Conservation (phyloP, 2,888 invertebrate species). For the Dolichopus griseipennis region DNA sequence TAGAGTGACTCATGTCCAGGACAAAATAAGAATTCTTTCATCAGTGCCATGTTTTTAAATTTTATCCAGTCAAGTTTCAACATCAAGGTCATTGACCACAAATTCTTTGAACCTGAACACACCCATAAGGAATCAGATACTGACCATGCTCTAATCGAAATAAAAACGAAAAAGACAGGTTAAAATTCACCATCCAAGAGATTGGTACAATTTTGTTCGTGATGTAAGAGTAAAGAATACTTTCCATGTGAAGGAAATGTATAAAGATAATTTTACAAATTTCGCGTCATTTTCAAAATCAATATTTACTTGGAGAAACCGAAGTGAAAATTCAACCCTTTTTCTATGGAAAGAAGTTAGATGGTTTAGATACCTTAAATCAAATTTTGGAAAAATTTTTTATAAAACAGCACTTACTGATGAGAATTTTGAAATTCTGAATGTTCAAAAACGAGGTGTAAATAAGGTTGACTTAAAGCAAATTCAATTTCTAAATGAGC, state of each 20-base stretch:
- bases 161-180: conserved; percentile 19
- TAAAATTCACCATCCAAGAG: conserved; percentile 21
- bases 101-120: conserved; percentile 21
- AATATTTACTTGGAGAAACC: conserved; percentile 20
- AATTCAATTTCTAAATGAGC: conserved; percentile 14
- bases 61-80: conserved; percentile 15
- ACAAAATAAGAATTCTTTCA: conserved; percentile 23
- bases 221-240: conserved; percentile 18
- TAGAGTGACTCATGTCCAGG: conserved; percentile 23
- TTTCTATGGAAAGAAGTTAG: conserved; percentile 20
- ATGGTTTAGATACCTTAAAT: conserved; percentile 20
- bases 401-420: conserved; percentile 18
- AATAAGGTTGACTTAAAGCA: conserved; percentile 13
- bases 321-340: no score
- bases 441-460: no score
- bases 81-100: conserved; percentile 22
- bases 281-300: conserved; percentile 17
- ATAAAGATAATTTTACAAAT: conserved; percentile 16
- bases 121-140: conserved; percentile 20
- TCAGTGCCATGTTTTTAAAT: conserved; percentile 20
- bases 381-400: conserved; percentile 19
- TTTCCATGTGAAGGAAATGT: conserved; percentile 22
- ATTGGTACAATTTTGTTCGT: conserved; percentile 21
- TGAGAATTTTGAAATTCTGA: conserved; percentile 17
- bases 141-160: conserved; percentile 18